Base-by-base conservation (phyloP, 2,888 invertebrate species). In the Eugnorisma glareosa region DNA sequence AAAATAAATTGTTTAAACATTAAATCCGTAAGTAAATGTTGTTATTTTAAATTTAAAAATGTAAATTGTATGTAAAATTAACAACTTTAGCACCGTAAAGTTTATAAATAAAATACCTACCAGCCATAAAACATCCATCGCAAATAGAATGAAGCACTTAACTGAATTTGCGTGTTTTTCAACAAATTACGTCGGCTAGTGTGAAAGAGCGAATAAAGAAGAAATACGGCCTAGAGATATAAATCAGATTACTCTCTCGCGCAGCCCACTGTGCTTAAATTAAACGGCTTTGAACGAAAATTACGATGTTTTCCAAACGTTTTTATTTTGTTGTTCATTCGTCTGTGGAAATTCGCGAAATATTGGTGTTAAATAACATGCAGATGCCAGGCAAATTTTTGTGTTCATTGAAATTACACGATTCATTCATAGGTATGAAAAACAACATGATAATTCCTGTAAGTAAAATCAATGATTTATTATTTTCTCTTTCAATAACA, bases 161-260 rank as follows among this genome's bases (percentile, higher is more conserved):
- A 92, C 91, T 89, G 89, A 91, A 91, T 91, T 90, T 87, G 89
- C 90, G 90, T 91, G 91, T 92, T 93, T 92, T 93, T 92, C 89
- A 91, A 89, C 93, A 93, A 93, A 93, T 93, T 93, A 92, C 92
- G 87, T 86, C 84, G 89, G 83, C 87, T 90, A 89, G 91, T 91
- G 91, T 88, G 89, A 90, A 90, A 88, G 84, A 88, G 89, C 88
- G 89, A 89, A 92, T 92, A 92, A 92, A 93, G 91, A 91, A 92
- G 92, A 92, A 92, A 92, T 91, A 93, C 91, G 86, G 90, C 89
- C 89, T 89, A 86, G 85, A 92, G 92, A 92, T 93, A 94, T 94
- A 94, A 95, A 95, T 94, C 94, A 93, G 94, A 94, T 95, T 94
- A 94, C 91, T 89, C 92, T 90, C 89, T 87, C 90, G 89, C 89